Percentiles rank a stretch among this genome's conserved stretches.
These are phyloP conservation scores for Sphinx pinastri DNA, from an alignment of 2,888 invertebrate species.

Conservation along the genomic window DNA sequence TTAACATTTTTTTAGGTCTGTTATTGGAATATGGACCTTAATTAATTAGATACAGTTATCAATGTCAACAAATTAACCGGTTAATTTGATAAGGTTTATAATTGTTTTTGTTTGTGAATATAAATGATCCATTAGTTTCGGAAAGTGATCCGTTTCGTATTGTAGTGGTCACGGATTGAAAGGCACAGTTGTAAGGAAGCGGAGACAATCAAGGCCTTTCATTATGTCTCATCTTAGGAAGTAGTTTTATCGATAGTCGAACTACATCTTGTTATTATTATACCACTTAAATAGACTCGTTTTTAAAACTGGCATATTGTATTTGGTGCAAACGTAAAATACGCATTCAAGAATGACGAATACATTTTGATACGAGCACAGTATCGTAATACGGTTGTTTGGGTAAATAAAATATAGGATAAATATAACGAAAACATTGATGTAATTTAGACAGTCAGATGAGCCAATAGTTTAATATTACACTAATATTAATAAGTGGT, in stretches of 20 bases:
- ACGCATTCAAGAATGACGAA: too few relatives aligned
- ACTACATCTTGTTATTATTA: not conserved
- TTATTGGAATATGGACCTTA: not conserved
- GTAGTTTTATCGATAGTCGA: not conserved
- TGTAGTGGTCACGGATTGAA: conserved; percentile 28
- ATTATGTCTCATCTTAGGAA: conserved; percentile 39
- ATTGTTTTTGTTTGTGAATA: conserved; percentile 2
- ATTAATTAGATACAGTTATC: not conserved
- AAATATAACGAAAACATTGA: too few relatives aligned
- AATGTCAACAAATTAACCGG: not conserved
- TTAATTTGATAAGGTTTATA: not conserved
- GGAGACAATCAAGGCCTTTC: conserved; percentile 44
- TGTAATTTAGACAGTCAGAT: too few relatives aligned
- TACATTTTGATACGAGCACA: too few relatives aligned
- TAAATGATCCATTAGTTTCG: not conserved
- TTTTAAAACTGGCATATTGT: not conserved
- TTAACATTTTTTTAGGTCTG: not conserved
- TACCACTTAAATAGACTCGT: not conserved
- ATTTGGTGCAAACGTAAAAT: too few relatives aligned
- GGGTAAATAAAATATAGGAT: too few relatives aligned
- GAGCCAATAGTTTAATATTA: too few relatives aligned
- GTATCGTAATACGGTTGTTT: too few relatives aligned
- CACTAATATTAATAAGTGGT: too few relatives aligned
- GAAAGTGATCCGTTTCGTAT: not conserved
- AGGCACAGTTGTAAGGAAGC: conserved; percentile 30